Base-by-base conservation (phyloP, 2,888 invertebrate species). In the Apotomis betuletana region DNA sequence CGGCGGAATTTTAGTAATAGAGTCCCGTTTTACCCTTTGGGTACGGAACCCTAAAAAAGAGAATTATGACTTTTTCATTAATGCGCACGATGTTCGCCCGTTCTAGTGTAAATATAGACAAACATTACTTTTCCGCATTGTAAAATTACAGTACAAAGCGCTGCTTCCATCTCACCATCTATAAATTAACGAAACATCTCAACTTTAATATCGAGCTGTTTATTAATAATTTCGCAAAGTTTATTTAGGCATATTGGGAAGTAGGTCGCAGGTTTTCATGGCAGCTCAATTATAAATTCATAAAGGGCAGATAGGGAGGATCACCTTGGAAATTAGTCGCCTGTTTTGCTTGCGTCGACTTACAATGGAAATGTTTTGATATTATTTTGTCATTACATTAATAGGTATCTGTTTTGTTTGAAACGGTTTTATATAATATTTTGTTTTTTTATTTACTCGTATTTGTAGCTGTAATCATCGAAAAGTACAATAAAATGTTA, bases 131-230 rank as follows among this genome's bases (percentile, higher is more conserved):
- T n/a, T n/a, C n/a, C n/a, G n/a, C n/a, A n/a, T n/a, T n/a, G n/a
- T n/a, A 6, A 49, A 3, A 49, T 49, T 10, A 58, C 3, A 38
- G 10, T n/a, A 6, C 12, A 13, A 9, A 12, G n/a, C n/a, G 13
- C 4, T 6, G 38, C 10, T 52, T 38, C 38, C 15, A 52, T 54
- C 80, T 79, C 80, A 76, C 80, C 83, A 80, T 81, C 84, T 84
- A 87, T 85, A 84, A 85, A 88, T 87, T 87, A 86, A 89, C 88
- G 84, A 83, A 88, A 88, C 85, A 86, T 80, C 81, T 79, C 74
- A 71, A 74, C 64, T 70, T 71, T 61, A 49, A 49, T 49, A 74
- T 83, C 59, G 60, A 52, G 41, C 52, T 58, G 62, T 58, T 72
- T 83, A 85, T 83, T 78, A 81, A 78, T 81, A 79, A 83, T 79